phyloP scores from a whole-genome alignment of 2,113 vertebrate genomes.

The Hemicordylus capensis region DNA sequence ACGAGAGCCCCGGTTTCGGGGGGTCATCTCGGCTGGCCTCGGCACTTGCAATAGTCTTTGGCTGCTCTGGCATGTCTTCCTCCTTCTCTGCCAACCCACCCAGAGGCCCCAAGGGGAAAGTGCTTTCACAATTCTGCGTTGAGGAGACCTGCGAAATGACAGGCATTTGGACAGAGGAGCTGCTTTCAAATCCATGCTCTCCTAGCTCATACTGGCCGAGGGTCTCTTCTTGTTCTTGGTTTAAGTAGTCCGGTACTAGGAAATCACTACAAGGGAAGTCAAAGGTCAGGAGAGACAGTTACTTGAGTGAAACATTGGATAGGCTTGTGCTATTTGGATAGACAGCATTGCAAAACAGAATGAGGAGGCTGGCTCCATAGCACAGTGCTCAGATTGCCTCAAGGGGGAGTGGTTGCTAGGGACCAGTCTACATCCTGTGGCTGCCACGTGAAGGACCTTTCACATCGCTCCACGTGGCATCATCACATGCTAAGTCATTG shows the following conservation, averaged over 20 bases:
- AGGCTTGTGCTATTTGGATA: conserved; percentile 10
- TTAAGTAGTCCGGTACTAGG: conserved; percentile 98
- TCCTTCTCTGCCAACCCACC: conserved; percentile 85
- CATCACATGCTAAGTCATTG: too few relatives aligned
- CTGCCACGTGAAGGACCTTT: neutral
- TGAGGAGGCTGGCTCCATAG: conserved; percentile 21
- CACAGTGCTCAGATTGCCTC: neutral
- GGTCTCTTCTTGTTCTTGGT: conserved; percentile 94
- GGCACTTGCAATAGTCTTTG: conserved; percentile 79
- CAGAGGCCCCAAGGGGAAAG: conserved; percentile 88
- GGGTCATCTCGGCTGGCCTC: conserved; percentile 80
- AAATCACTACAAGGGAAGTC: conserved; percentile 87
- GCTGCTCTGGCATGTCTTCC: conserved; percentile 79
- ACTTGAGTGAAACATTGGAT: conserved; percentile 51
- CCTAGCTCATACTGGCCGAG: conserved; percentile 93
- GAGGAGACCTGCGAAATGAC: conserved; percentile 94
- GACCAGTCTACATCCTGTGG: neutral
- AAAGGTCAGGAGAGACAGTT: conserved; percentile 76
- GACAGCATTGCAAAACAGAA: conserved; percentile 36
- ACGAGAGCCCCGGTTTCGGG: conserved; percentile 86
- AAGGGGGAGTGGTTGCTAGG: neutral
- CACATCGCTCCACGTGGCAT: neutral
- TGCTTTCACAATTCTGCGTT: conserved; percentile 94
- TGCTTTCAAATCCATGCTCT: conserved; percentile 88
- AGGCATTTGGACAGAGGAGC: conserved; percentile 89